phyloP scores from a whole-genome alignment of 2,797 vertebrate species.

The Xenops minutus region DNA sequence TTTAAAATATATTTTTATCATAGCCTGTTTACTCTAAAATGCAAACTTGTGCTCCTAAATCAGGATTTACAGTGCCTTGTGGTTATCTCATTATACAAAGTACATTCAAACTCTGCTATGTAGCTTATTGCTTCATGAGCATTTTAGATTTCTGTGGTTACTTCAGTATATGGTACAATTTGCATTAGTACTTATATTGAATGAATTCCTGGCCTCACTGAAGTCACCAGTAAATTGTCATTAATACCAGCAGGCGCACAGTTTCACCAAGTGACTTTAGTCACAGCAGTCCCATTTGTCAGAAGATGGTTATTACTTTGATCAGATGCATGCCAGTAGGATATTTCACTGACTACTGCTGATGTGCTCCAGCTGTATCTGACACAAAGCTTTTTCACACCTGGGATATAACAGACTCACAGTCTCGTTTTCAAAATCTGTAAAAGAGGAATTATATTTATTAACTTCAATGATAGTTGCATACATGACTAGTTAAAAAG shows the following conservation, averaged over 20 bases:
- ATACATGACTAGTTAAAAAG: background rate
- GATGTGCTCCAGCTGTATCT: background rate
- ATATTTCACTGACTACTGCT: background rate
- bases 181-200: background rate
- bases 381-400: background rate
- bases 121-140: background rate
- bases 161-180: background rate
- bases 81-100: background rate
- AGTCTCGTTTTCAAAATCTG: background rate
- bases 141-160: background rate
- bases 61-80: background rate
- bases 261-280: background rate
- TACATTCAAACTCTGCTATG: background rate
- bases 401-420: background rate
- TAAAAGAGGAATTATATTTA: background rate
- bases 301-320: background rate
- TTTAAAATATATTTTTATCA: background rate
- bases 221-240: background rate
- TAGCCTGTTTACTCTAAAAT: background rate
- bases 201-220: background rate
- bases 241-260: background rate
- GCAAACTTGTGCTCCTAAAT: background rate
- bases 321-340: background rate
- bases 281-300: background rate
- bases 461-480: background rate